phyloP scores from a whole-genome alignment of 2,888 invertebrate species.

The Drosophila histrio region DNA sequence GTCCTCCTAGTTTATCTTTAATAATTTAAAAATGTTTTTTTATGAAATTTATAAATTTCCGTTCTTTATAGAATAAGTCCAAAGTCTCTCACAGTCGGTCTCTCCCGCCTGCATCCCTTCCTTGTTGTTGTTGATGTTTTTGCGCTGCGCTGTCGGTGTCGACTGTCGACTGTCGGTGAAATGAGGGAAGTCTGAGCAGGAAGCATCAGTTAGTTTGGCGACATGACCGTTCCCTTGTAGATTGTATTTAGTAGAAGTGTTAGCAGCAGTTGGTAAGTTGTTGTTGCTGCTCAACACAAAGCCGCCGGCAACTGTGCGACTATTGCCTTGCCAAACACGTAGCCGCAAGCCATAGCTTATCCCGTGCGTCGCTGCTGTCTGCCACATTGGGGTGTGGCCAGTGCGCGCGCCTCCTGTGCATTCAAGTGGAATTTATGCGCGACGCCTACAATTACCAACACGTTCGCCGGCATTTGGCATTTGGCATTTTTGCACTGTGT shows the following conservation, averaged over 20 bases:
- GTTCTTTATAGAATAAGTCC: too few relatives aligned
- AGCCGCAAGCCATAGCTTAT: conserved; percentile 16
- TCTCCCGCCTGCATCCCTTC: too few relatives aligned
- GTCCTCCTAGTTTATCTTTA: too few relatives aligned
- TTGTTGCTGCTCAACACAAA: background rate
- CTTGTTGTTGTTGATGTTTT: conserved; percentile 1
- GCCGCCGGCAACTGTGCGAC: conserved; percentile 7
- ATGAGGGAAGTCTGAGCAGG: background rate
- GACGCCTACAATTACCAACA: conserved; percentile 21
- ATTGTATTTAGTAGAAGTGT: background rate
- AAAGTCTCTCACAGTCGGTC: too few relatives aligned
- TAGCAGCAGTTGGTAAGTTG: background rate
- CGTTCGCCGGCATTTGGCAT: conserved; percentile 1
- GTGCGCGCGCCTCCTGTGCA: conserved; percentile 51
- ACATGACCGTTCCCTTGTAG: background rate
- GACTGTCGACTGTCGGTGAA: background rate
- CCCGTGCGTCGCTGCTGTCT: conserved; percentile 19
- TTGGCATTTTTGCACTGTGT: conserved; percentile 16
- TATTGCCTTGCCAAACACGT: conserved; percentile 52
- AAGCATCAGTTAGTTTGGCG: conserved; percentile 41
- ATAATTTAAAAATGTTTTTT: too few relatives aligned
- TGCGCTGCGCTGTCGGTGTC: conserved; percentile 2
- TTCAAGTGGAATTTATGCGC: conserved; percentile 59
- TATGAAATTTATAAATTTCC: too few relatives aligned
- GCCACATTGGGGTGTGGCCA: conserved; percentile 38